phyloP scores from a whole-genome alignment of 2,888 invertebrate species.

The Antheraea yamamai region DNA sequence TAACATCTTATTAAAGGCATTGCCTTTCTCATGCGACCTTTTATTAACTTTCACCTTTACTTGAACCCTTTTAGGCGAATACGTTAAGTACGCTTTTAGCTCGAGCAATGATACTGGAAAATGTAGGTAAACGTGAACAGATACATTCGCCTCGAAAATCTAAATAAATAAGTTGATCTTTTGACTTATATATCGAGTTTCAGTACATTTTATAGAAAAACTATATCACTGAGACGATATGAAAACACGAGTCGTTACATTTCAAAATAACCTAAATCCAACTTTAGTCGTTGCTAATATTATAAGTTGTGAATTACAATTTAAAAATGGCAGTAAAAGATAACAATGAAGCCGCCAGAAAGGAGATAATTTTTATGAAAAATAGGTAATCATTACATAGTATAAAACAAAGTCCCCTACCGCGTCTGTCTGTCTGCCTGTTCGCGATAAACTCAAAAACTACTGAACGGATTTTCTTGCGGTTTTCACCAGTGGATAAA shows the following conservation, averaged over 20 bases:
- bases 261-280: too few relatives aligned
- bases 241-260: neutral
- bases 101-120: neutral
- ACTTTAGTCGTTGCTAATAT: too few relatives aligned
- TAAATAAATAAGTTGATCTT: neutral
- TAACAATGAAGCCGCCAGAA: too few relatives aligned
- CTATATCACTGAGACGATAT: neutral
- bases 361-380: too few relatives aligned
- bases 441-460: too few relatives aligned
- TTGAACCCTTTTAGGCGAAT: conserved; percentile 1
- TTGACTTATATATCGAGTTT: neutral
- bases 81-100: neutral
- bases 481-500: too few relatives aligned
- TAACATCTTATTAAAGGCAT: neutral
- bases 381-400: too few relatives aligned
- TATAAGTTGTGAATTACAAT: too few relatives aligned
- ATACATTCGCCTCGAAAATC: neutral
- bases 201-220: neutral
- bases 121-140: neutral
- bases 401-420: too few relatives aligned
- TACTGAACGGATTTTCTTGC: too few relatives aligned
- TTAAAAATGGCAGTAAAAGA: too few relatives aligned
- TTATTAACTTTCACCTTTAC: conserved; percentile 5
- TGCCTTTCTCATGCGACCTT: neutral
- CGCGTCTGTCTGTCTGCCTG: too few relatives aligned